Evolutionary conservation across 2,888 invertebrate genomes (phyloP).

Genomic region (Caenorhabditis plicata): DNA sequence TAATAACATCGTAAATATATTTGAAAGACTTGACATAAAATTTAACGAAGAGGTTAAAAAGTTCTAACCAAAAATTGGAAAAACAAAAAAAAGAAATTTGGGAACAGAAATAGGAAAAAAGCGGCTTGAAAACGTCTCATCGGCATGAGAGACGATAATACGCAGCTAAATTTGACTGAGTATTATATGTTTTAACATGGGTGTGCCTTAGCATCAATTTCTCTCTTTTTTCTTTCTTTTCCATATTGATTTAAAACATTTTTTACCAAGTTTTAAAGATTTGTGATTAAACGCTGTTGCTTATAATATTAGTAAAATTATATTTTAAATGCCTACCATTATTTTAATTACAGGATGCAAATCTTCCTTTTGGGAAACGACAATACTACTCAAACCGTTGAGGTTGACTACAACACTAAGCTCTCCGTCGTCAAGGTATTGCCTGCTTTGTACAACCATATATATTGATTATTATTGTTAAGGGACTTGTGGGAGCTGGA

Average conservation of each 20-base stretch:
- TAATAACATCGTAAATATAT: neutral
- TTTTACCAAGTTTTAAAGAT: conserved; percentile 6
- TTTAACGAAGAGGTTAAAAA: neutral
- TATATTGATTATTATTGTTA: conserved; percentile 7
- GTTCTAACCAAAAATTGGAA: neutral
- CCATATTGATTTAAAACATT: conserved; percentile 2
- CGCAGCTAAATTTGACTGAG: conserved; percentile 27
- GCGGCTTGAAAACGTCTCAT: conserved; percentile 11
- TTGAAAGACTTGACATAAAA: neutral
- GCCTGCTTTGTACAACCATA: neutral
- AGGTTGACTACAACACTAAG: conserved; percentile 53
- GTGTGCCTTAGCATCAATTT: conserved; percentile 1
- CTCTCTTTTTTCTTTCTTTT: conserved; percentile 17
- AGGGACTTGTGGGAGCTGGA: conserved; percentile 51
- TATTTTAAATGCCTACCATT: neutral
- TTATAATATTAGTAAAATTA: neutral
- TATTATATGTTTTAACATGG: conserved; percentile 27
- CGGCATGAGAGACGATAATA: conserved; percentile 23
- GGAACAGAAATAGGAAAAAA: conserved; percentile 10
- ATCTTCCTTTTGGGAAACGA: conserved; percentile 57
- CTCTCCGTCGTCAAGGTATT: conserved; percentile 53
- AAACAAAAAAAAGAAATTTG: conserved; percentile 13
- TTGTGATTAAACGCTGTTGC: conserved; percentile 1
- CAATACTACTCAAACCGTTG: conserved; percentile 50
- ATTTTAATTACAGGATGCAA: conserved; percentile 50